phyloP scores from a whole-genome alignment of 2,113 vertebrate genomes.

The Hyla sarda region DNA sequence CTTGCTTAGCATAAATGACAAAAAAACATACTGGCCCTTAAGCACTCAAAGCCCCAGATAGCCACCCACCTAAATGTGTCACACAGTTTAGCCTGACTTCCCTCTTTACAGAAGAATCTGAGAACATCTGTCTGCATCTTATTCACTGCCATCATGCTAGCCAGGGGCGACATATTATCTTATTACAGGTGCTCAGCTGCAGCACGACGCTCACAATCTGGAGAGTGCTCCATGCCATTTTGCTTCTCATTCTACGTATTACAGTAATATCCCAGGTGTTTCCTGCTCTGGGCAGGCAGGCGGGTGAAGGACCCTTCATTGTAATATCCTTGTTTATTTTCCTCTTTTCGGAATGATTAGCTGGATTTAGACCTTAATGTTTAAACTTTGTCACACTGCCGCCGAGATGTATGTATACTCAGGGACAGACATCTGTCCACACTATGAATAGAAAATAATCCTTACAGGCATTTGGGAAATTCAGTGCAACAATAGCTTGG shows the following conservation, averaged over 20 bases:
- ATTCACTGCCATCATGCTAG: background rate
- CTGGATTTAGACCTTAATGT: conserved; percentile 49
- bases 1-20: background rate
- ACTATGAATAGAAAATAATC: background rate
- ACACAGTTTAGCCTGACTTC: conserved; percentile 11
- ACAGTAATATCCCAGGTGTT: conserved; percentile 61
- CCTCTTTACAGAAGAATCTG: conserved; percentile 24
- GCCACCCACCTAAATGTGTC: conserved; percentile 4
- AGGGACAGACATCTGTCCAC: background rate
- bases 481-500: too few species aligned
- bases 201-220: conserved; percentile 61
- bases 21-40: conserved; percentile 15
- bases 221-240: conserved; percentile 67
- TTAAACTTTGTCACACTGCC: conserved; percentile 58
- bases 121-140: conserved; percentile 48
- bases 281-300: background rate
- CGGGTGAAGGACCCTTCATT: conserved; percentile 27
- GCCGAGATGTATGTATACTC: conserved; percentile 57
- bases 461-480: background rate
- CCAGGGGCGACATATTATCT: conserved; percentile 38
- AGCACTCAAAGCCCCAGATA: conserved; percentile 14
- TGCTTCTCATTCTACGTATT: conserved; percentile 61
- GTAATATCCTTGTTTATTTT: background rate
- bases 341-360: conserved; percentile 28
- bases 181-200: conserved; percentile 63